Evolutionary conservation across 2,888 invertebrate genomes (phyloP).

Genomic region (Leptinotarsa rubiginosa): DNA sequence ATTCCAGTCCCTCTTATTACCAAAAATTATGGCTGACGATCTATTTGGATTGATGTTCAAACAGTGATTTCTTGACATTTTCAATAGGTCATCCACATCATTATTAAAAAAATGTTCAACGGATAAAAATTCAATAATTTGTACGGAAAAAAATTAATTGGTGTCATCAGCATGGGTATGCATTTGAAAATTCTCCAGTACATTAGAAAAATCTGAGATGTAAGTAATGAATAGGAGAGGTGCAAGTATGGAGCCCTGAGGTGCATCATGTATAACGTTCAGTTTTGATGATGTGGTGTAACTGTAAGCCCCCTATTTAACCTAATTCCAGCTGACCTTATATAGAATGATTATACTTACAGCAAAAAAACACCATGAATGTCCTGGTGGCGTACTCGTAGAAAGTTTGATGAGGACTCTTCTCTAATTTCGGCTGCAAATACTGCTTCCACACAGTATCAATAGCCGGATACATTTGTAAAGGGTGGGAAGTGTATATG

Average conservation of each 20-base stretch:
- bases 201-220: too few species aligned
- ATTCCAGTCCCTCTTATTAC: too few species aligned
- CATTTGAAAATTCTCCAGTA: neutral
- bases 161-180: neutral
- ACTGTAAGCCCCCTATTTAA: neutral
- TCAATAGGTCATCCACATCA: too few species aligned
- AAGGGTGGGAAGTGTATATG: conserved; percentile 91
- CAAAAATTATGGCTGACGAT: too few species aligned
- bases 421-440: conserved; percentile 71
- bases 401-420: conserved; percentile 71
- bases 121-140: too few species aligned
- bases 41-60: too few species aligned
- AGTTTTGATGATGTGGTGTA: neutral
- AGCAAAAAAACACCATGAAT: conserved; percentile 81
- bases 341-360: conserved; percentile 72
- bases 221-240: too few species aligned
- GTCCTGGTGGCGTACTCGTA: conserved; percentile 87
- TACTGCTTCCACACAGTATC: conserved; percentile 92
- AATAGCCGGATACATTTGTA: conserved; percentile 96
- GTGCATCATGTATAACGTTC: too few species aligned
- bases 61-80: too few species aligned
- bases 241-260: too few species aligned
- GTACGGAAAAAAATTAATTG: neutral
- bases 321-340: neutral
- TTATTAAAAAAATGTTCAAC: too few species aligned